A percentile compares a stretch with the other conserved stretches of the same genome.
phyloP scores from a whole-genome alignment of 2,113 vertebrate genomes.

The Oceanites oceanicus region DNA sequence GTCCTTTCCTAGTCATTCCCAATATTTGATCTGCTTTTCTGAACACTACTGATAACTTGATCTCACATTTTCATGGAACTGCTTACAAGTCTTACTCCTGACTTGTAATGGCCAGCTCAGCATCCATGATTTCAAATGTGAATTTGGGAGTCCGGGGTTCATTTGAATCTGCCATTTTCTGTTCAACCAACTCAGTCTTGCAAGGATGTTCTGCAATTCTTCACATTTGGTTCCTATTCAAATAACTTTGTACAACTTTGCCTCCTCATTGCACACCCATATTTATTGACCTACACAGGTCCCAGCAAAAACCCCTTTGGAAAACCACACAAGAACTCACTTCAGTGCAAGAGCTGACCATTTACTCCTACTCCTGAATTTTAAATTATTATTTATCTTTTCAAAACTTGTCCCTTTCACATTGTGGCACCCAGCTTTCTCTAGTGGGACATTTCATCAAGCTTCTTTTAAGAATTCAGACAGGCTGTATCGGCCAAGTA shows the following conservation, averaged over 20 bases:
- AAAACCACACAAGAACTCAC: background rate
- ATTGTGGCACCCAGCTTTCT: background rate
- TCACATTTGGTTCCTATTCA: background rate
- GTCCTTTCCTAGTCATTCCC: background rate
- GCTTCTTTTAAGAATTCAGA: background rate
- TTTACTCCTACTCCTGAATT: background rate
- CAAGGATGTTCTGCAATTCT: background rate
- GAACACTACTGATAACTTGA: background rate
- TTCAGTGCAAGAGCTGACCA: background rate
- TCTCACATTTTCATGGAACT: background rate
- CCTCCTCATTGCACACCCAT: background rate
- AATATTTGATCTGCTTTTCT: background rate
- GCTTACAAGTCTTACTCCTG: background rate
- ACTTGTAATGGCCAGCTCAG: background rate
- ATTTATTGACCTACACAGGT: background rate
- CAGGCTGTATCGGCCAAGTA: background rate
- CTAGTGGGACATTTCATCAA: background rate
- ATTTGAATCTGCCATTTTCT: background rate
- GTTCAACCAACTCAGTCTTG: background rate
- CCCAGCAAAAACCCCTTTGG: background rate
- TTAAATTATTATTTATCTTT: background rate
- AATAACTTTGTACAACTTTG: background rate
- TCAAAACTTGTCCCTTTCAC: background rate
- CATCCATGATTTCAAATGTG: background rate
- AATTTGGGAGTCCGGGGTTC: background rate